These are phyloP conservation scores for Ophonus ardosiacus DNA, from an alignment of 2,888 invertebrate species.

Conservation along the genomic window DNA sequence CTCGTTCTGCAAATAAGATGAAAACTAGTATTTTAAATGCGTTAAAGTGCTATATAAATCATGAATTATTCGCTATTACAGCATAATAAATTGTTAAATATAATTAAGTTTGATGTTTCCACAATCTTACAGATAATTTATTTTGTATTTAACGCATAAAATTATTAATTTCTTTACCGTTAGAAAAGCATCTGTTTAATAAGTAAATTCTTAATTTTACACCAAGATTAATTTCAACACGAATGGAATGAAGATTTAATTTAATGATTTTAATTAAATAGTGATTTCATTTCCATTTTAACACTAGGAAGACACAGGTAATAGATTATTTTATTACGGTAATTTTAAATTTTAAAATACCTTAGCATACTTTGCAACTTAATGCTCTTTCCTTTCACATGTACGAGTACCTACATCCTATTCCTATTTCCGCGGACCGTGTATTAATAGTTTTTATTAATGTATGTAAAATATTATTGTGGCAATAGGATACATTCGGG, in stretches of 20 bases:
- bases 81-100: not conserved
- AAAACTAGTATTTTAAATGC: not conserved
- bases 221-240: not conserved
- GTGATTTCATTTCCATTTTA: not conserved
- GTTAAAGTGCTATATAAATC: not conserved
- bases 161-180: constrained; percentile 16
- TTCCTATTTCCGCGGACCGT: no score
- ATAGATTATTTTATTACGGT: not conserved
- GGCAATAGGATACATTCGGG: no score
- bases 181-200: constrained; percentile 4
- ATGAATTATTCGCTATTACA: not conserved
- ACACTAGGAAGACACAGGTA: not conserved
- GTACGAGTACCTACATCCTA: no score
- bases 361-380: no score
- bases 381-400: no score
- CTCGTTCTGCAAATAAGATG: not conserved
- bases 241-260: not conserved
- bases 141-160: not conserved
- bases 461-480: no score
- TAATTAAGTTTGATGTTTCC: constrained; percentile 2
- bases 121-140: constrained; percentile 9
- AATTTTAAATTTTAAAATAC: no score
- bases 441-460: no score
- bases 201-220: not conserved
- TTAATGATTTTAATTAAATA: not conserved